These are phyloP conservation scores for Pristionchus arcanus DNA, from an alignment of 2,888 invertebrate species.

Conservation along the genomic window DNA sequence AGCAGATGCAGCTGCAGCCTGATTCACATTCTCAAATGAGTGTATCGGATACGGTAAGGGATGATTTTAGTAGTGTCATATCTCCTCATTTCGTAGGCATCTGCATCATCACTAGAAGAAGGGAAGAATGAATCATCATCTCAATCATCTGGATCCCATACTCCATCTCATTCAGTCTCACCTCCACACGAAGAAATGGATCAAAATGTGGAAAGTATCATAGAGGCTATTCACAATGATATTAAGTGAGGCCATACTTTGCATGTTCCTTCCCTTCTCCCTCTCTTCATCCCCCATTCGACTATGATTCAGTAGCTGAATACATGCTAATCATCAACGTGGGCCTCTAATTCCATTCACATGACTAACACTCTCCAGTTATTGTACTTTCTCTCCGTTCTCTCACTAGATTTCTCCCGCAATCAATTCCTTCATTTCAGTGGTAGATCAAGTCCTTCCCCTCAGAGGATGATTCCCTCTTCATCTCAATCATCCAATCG, in stretches of 20 bases:
- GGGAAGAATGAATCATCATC: neutral
- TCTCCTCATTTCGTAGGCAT: neutral
- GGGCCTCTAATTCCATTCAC: slow-evolving; percentile 1
- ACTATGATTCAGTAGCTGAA: slow-evolving; percentile 7
- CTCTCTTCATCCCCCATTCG: slow-evolving; percentile 18
- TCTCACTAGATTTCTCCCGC: neutral
- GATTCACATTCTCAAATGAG: neutral
- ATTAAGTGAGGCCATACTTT: slow-evolving; percentile 5
- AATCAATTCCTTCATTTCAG: neutral
- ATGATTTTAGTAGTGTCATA: neutral
- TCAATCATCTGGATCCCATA: slow-evolving; percentile 32
- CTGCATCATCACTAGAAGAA: slow-evolving; percentile 44
- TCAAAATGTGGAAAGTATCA: slow-evolving; percentile 49
- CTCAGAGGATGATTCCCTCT: neutral
- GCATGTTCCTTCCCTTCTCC: neutral
- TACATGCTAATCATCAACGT: neutral
- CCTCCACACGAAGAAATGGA: slow-evolving; percentile 27
- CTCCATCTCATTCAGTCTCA: slow-evolving; percentile 43
- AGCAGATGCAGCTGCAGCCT: neutral
- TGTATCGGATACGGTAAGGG: slow-evolving; percentile 48
- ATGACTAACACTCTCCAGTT: neutral
- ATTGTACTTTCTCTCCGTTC: neutral
- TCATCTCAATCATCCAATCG: slow-evolving; percentile 36
- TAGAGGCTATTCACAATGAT: slow-evolving; percentile 33
- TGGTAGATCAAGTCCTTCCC: slow-evolving; percentile 33